phyloP scores from a whole-genome alignment of 2,797 vertebrate species.

The Mus spretus region DNA sequence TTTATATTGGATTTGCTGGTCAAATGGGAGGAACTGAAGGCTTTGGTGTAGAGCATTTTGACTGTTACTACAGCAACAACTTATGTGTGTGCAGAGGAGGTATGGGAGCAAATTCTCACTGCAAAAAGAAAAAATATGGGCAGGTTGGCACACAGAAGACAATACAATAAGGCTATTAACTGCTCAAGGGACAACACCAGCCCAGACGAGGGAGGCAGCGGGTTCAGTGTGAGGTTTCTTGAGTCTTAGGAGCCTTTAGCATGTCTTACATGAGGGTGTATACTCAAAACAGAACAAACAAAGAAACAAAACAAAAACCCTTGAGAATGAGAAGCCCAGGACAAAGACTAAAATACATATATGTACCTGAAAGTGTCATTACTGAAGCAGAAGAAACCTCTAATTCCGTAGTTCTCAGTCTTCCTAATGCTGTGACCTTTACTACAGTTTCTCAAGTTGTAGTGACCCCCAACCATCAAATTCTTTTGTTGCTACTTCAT shows the following conservation, averaged over 20 bases:
- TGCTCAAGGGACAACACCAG: background rate
- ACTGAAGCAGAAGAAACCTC: background rate
- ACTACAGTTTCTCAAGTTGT: background rate
- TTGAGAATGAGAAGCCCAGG: background rate
- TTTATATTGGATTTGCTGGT: background rate
- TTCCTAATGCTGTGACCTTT: background rate
- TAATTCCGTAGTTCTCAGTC: background rate
- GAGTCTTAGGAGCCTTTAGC: background rate
- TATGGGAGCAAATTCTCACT: background rate
- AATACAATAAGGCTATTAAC: slow-evolving; percentile 9
- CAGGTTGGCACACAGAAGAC: background rate
- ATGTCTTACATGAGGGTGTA: background rate
- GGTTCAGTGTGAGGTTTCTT: background rate
- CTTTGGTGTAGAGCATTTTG: background rate
- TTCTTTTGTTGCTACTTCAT: background rate
- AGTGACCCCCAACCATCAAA: background rate
- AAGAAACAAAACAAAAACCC: background rate
- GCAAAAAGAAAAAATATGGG: background rate
- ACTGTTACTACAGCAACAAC: background rate
- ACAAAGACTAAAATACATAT: background rate
- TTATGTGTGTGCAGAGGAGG: background rate
- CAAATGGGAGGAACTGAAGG: background rate
- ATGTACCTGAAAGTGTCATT: background rate
- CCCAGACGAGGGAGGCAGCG: background rate
- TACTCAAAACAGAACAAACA: background rate